Conservation (phyloP, 2,113 vertebrate species). For the Mobula hypostoma region DNA sequence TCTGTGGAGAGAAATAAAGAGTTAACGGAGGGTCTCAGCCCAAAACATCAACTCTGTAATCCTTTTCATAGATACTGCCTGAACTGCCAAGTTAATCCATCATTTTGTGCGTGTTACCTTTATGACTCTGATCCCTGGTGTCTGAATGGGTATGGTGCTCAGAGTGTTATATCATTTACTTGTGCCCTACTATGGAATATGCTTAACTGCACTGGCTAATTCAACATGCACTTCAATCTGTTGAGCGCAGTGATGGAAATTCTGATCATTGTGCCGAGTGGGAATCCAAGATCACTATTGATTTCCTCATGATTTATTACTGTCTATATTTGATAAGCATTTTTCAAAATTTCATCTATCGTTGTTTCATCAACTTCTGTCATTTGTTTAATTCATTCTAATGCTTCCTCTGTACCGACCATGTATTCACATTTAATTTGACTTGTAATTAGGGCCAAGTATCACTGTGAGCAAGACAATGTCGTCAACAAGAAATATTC, state of each 20-base stretch:
- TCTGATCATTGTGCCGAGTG: not conserved
- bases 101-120: not conserved
- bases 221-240: not conserved
- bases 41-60: too few species aligned
- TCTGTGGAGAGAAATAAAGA: too few species aligned
- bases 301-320: not conserved
- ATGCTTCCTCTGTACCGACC: not conserved
- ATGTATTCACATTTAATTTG: not conserved
- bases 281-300: not conserved
- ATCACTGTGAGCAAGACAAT: not conserved
- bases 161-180: not conserved
- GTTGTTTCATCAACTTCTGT: not conserved
- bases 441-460: not conserved
- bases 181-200: not conserved
- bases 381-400: constrained; percentile 15
- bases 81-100: too few species aligned
- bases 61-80: too few species aligned
- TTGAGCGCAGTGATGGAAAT: not conserved
- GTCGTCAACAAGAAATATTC: not conserved
- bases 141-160: not conserved
- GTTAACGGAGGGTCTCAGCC: too few species aligned
- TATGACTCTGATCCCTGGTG: not conserved
- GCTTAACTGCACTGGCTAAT: not conserved
- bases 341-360: not conserved
- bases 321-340: not conserved